Conservation (phyloP, 2,888 invertebrate genomes). For the Drosophila algonquin region DNA sequence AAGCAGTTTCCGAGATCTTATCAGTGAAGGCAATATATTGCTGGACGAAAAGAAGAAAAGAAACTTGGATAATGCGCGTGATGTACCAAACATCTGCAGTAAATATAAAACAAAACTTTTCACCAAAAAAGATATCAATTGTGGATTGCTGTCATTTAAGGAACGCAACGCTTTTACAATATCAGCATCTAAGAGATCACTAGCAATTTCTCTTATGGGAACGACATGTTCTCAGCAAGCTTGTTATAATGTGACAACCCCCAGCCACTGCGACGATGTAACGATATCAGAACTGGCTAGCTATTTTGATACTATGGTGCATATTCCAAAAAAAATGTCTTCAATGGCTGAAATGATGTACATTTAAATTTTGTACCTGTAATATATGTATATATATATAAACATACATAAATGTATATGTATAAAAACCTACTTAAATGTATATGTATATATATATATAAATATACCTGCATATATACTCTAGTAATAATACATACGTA, state of each 20-base stretch:
- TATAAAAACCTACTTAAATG: too few species aligned
- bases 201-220: conserved; percentile 44
- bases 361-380: conserved; percentile 86
- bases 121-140: conserved; percentile 3
- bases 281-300: conserved; percentile 97
- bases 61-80: conserved; percentile 49
- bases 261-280: conserved; percentile 86
- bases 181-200: conserved; percentile 34
- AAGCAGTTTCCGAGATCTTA: conserved; percentile 77
- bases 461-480: background rate
- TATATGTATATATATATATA: too few species aligned
- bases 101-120: conserved; percentile 1
- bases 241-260: conserved; percentile 84
- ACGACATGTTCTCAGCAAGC: conserved; percentile 92
- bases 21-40: conserved; percentile 76
- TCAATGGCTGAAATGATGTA: conserved; percentile 99
- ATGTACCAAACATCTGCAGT: conserved; percentile 24
- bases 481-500: background rate
- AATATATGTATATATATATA: background rate
- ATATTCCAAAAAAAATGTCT: conserved; percentile 99
- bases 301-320: conserved; percentile 97
- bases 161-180: conserved; percentile 8
- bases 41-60: conserved; percentile 65
- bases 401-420: too few species aligned
- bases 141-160: conserved; percentile 2